These are phyloP conservation scores for Cyanoderma ruficeps DNA, from an alignment of 2,113 vertebrate species.

Conservation along the genomic window DNA sequence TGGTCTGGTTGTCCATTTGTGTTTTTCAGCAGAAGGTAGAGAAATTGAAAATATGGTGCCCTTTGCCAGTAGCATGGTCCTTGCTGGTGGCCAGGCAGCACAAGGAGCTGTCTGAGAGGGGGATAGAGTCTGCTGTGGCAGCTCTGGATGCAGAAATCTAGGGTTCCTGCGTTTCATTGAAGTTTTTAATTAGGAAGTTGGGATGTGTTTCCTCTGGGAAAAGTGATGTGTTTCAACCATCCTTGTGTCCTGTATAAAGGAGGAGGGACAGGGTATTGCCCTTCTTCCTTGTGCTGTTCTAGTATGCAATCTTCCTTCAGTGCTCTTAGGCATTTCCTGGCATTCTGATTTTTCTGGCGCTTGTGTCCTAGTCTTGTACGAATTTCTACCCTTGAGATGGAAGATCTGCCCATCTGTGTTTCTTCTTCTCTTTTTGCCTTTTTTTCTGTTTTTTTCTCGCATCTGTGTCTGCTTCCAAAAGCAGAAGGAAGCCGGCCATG, in stretches of 20 bases:
- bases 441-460: background rate
- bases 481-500: accelerated
- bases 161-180: background rate
- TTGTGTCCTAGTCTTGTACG: background rate
- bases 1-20: background rate
- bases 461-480: background rate
- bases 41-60: background rate
- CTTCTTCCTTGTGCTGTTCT: background rate
- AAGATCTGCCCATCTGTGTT: background rate
- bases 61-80: background rate
- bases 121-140: accelerated
- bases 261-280: background rate
- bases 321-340: background rate
- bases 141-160: background rate
- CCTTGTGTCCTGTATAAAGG: background rate
- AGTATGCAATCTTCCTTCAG: background rate
- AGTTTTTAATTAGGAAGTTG: background rate
- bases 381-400: background rate
- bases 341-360: background rate
- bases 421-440: background rate
- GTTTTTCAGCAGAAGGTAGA: background rate
- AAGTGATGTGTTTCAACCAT: background rate
- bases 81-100: background rate
- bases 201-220: background rate
- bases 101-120: background rate